phyloP scores from a whole-genome alignment of 2,797 vertebrate genomes.

The Aulostomus chinensis region DNA sequence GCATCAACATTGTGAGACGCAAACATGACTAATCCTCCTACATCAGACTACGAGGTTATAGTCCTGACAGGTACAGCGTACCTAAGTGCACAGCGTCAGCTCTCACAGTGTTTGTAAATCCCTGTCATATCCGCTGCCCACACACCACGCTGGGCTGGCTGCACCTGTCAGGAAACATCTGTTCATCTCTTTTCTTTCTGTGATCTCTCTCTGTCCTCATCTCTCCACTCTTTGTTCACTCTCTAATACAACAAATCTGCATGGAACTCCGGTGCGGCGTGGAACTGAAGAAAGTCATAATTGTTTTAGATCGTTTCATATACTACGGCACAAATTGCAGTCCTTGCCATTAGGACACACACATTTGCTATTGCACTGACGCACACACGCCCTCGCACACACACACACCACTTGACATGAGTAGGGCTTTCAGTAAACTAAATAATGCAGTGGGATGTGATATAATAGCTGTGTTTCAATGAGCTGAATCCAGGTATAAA shows the following conservation, averaged over 20 bases:
- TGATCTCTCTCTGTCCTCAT: slow-evolving; percentile 11
- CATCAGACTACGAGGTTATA: slow-evolving; percentile 48
- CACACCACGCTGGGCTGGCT: slow-evolving; percentile 61
- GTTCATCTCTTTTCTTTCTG: slow-evolving; percentile 54
- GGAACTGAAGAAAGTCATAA: no score
- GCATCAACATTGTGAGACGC: slow-evolving; percentile 32
- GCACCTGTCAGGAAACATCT: slow-evolving; percentile 75
- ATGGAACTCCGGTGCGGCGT: no score
- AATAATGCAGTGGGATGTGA: slow-evolving; percentile 55
- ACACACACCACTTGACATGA: slow-evolving; percentile 11
- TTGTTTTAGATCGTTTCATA: no score
- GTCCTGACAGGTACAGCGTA: slow-evolving; percentile 61
- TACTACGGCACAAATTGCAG: no score
- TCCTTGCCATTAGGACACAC: no score
- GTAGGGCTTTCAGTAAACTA: slow-evolving; percentile 34
- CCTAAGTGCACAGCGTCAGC: slow-evolving; percentile 50
- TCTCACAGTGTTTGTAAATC: slow-evolving; percentile 59
- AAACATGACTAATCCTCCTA: slow-evolving; percentile 55
- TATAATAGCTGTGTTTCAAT: slow-evolving; percentile 48
- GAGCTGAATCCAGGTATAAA: slow-evolving; percentile 37
- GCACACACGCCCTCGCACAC: slow-evolving; percentile 1
- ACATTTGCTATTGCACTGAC: no score
- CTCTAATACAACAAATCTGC: no score
- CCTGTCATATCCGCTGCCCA: slow-evolving; percentile 66
- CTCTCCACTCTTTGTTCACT: background rate